A percentile compares a stretch with the other conserved stretches of the same genome.
phyloP scores from a whole-genome alignment of 2,888 invertebrate genomes.

The Leucozona laternaria region DNA sequence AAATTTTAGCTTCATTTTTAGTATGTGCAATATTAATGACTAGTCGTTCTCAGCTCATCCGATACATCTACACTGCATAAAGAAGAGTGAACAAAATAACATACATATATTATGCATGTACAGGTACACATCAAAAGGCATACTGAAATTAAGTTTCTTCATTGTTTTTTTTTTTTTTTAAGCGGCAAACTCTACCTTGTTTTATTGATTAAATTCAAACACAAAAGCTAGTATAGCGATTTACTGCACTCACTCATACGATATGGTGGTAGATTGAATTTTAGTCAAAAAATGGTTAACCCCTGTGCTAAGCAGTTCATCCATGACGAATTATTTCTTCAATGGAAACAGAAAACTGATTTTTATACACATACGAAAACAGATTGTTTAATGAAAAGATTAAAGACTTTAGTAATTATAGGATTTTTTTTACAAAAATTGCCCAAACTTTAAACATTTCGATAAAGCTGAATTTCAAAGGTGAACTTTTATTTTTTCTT shows the following conservation, averaged over 20 bases:
- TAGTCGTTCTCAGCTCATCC: background rate
- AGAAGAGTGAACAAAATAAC: background rate
- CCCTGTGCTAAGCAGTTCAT: slow-evolving; percentile 28
- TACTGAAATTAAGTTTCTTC: slow-evolving; percentile 22
- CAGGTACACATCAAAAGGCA: slow-evolving; percentile 31
- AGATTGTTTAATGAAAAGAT: background rate
- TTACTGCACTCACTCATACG: slow-evolving; percentile 43
- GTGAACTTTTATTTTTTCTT: no score
- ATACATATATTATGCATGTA: no score
- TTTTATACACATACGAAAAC: no score
- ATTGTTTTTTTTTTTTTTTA: slow-evolving; percentile 18
- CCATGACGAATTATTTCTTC: slow-evolving; percentile 32
- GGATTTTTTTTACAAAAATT: no score
- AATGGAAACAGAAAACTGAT: no score
- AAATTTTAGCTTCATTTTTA: slow-evolving; percentile 10
- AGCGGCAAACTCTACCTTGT: slow-evolving; percentile 39
- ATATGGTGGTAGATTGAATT: background rate
- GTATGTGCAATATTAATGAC: slow-evolving; percentile 30
- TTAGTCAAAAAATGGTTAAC: background rate
- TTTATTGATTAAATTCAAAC: slow-evolving; percentile 62
- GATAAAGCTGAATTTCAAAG: no score
- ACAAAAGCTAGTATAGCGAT: slow-evolving; percentile 44
- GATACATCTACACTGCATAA: background rate
- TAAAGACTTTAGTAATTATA: no score
- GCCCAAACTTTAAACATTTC: no score